Evolutionary conservation across 2,113 vertebrate species (phyloP).

Genomic region (Pao palembangensis): DNA sequence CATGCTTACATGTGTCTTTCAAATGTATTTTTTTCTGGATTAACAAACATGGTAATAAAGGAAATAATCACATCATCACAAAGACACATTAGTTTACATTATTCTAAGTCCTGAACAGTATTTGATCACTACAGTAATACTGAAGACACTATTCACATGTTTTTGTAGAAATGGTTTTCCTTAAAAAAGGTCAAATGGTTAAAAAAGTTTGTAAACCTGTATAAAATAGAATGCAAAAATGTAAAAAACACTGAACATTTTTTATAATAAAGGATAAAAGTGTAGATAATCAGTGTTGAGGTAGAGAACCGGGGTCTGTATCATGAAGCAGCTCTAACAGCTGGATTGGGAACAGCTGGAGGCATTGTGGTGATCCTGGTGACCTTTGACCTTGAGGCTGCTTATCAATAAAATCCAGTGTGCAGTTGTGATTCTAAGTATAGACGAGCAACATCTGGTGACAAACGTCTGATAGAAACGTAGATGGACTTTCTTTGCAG

Average conservation of each 20-base stretch:
- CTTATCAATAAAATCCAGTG: too few relatives aligned
- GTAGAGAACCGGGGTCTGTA: conserved; percentile 52
- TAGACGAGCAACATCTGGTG: not conserved
- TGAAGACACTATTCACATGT: not conserved
- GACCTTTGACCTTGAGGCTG: not conserved
- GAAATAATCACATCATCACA: too few relatives aligned
- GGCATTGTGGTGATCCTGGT: not conserved
- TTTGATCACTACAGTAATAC: not conserved
- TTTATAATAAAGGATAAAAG: not conserved
- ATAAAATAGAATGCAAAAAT: not conserved
- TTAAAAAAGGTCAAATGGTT: not conserved
- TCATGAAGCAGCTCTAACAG: not conserved
- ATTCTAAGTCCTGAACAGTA: not conserved
- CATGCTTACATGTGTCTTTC: not conserved
- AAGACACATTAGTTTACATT: too few relatives aligned
- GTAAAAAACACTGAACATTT: not conserved
- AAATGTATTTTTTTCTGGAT: not conserved
- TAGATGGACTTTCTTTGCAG: not conserved
- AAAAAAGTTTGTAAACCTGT: not conserved
- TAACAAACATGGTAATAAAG: not conserved
- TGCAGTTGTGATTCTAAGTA: too few relatives aligned
- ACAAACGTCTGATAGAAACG: not conserved
- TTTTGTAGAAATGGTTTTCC: not conserved
- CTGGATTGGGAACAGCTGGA: conserved; percentile 7
- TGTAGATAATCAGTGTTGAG: conserved; percentile 54